Conservation (phyloP, 2,797 vertebrate species). For the Acanthis flammea region DNA sequence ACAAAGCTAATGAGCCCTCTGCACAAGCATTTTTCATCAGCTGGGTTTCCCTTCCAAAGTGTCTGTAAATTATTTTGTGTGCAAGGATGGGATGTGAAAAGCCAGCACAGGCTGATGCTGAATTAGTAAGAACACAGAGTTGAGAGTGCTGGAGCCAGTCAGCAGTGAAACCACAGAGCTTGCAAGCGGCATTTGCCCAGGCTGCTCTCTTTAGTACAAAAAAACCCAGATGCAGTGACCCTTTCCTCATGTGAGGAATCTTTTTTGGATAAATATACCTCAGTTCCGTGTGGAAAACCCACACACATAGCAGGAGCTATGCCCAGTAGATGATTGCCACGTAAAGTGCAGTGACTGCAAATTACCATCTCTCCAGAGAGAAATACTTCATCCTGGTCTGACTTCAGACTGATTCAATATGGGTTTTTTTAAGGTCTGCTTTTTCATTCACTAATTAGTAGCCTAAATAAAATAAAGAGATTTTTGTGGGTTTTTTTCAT, state of each 20-base stretch:
- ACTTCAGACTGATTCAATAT: not conserved
- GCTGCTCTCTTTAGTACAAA: not conserved
- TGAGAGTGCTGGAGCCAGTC: not conserved
- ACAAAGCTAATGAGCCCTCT: not conserved
- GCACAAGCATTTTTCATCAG: not conserved
- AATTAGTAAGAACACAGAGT: rapidly evolving
- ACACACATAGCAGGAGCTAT: not conserved
- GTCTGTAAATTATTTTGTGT: not conserved
- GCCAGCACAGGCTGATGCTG: not conserved
- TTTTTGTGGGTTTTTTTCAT: not conserved
- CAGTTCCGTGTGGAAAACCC: not conserved
- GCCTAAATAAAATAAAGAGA: not conserved
- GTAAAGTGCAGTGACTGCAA: not conserved
- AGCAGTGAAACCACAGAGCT: not conserved
- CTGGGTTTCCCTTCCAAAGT: not conserved
- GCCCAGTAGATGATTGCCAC: not conserved
- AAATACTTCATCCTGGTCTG: not conserved
- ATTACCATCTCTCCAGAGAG: not conserved
- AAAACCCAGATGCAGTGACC: not conserved
- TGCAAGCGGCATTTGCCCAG: not conserved
- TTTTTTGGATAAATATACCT: not conserved
- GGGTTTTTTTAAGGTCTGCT: not conserved
- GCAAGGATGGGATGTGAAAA: not conserved
- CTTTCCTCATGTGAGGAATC: not conserved
- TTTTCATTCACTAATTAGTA: slow-evolving; percentile 31